Evolutionary conservation across 2,888 invertebrate species (phyloP).

Genomic region (Pandemis corylana): DNA sequence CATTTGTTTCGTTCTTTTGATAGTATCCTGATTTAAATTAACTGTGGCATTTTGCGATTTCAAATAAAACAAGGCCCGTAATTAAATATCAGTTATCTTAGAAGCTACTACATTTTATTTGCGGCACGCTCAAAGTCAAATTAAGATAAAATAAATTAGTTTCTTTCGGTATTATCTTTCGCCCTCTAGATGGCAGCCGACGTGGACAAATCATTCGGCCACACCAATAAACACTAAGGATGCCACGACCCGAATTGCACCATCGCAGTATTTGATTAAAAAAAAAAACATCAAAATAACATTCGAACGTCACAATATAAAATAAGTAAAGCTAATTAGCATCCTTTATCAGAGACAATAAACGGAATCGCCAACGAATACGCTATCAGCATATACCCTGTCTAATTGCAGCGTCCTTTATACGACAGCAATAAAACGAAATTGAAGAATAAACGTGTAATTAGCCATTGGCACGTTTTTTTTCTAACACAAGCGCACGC

Average conservation of each 20-base stretch:
- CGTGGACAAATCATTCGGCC: conserved; percentile 18
- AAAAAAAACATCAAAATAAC: conserved; percentile 10
- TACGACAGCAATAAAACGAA: conserved; percentile 56
- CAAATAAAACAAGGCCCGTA: conserved; percentile 21
- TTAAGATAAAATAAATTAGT: conserved; percentile 34
- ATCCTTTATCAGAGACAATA: conserved; percentile 56
- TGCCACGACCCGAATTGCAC: conserved; percentile 10
- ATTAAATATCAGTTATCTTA: conserved; percentile 31
- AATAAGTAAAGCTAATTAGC: conserved; percentile 65
- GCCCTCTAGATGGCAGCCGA: conserved; percentile 11
- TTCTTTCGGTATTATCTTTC: conserved; percentile 12
- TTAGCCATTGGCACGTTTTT: conserved; percentile 61
- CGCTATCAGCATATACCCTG: conserved; percentile 59
- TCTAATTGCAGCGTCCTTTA: conserved; percentile 66
- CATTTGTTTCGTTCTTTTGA: neutral
- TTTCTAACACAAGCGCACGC: conserved; percentile 43
- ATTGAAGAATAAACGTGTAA: conserved; percentile 60
- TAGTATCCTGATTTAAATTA: conserved; percentile 24
- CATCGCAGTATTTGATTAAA: conserved; percentile 3
- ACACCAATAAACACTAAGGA: conserved; percentile 28
- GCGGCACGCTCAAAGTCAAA: conserved; percentile 22
- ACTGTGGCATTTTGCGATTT: conserved; percentile 20
- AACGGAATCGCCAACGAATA: conserved; percentile 54
- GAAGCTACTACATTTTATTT: conserved; percentile 32
- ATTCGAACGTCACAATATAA: conserved; percentile 25